Base-by-base conservation (phyloP, 2,888 invertebrate species). In the Spisula subtruncata region DNA sequence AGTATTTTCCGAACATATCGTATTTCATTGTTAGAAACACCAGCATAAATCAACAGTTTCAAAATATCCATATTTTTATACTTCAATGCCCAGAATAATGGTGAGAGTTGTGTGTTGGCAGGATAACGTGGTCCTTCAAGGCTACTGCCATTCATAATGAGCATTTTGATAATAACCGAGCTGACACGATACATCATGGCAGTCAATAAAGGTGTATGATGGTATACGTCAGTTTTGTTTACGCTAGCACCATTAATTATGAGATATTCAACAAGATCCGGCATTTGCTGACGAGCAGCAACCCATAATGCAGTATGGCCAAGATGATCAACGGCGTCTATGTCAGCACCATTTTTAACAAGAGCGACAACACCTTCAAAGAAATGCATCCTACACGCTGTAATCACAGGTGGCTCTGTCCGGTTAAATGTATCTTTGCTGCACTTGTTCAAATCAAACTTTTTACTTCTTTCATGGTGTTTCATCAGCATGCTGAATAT, bases 351-450 rank as follows among this genome's bases (percentile, higher is more conserved):
- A 90, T 93, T 92, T 86, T 94, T 93, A 8, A 96, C 90, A 29
- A 97, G 93, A 25, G 95, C 92, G 29, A 94, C 91, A 35, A 96
- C 96, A n/a, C 96, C 96, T 88, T 95, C 95, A 82, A 93, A 90
- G 89, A 96, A 95, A 91, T 96, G 96, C 90, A 97, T 94, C 48
- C 97, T 95, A 88, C 96, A 96, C 14, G 97, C 96, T 56, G 96
- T 96, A 79, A 96, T 96, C 16, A 97, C 92, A 1, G 97, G 97
- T 16, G 97, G 96, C 89, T 97, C 97, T 48, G 96, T 91, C 12
- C 97, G 92, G 84, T 95, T 96, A 8, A 95, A 93, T 86, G 95
- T 95, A 91, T 97, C 96, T 85, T 95, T 94, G 88, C 96, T 96
- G 83, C 95, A 94, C 90, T 96, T 95, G 91, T 97, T 96, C 32